Evolutionary conservation across 2,888 invertebrate species (phyloP).

Genomic region (Torymus texanus): DNA sequence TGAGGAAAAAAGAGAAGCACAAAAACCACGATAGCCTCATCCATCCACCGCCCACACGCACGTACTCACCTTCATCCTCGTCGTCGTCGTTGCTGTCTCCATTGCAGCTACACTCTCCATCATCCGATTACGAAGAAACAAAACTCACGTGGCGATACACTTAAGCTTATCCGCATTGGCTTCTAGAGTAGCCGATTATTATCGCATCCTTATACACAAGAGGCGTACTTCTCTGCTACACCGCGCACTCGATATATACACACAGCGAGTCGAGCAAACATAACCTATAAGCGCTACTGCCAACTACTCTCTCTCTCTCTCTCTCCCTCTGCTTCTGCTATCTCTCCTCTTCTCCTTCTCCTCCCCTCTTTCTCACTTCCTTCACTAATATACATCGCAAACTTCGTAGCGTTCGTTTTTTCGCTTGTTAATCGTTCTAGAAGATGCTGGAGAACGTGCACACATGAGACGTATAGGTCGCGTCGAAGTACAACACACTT

Average conservation of each 20-base stretch:
- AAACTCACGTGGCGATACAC: conserved; percentile 43
- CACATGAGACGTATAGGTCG: no score
- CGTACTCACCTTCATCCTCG: conserved; percentile 5
- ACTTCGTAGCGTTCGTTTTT: no score
- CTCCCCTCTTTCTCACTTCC: no score
- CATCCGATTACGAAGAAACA: conserved; percentile 5
- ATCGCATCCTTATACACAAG: conserved; percentile 45
- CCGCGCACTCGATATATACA: conserved; percentile 11
- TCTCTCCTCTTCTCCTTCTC: background rate
- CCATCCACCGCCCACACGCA: background rate
- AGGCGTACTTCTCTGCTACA: background rate
- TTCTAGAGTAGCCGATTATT: conserved; percentile 8
- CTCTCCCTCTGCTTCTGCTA: conserved; percentile 14
- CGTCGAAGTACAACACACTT: no score
- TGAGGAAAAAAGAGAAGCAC: background rate
- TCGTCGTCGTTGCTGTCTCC: conserved; percentile 5
- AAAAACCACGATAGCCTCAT: no score
- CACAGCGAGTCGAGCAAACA: conserved; percentile 19
- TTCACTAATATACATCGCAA: no score
- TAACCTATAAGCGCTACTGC: conserved; percentile 39
- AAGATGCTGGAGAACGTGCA: no score
- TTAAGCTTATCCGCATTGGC: background rate
- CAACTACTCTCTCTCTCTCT: background rate
- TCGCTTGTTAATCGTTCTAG: no score
- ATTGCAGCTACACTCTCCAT: background rate